Percentiles rank a stretch among this genome's conserved stretches.
phyloP scores from a whole-genome alignment of 2,797 vertebrate genomes.

The Pterois miles region DNA sequence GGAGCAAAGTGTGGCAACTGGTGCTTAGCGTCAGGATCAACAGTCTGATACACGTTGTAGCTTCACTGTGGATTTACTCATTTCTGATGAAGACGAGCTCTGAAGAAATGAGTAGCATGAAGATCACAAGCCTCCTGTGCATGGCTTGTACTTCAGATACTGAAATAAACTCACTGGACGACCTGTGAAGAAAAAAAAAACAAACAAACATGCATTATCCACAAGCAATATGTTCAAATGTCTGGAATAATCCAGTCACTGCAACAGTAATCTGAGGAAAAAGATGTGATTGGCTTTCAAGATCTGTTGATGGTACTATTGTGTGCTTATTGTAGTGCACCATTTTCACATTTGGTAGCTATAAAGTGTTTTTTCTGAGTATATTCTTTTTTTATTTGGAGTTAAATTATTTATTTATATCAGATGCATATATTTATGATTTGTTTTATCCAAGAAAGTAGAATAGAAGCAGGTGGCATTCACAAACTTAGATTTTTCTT shows the following conservation, averaged over 20 bases:
- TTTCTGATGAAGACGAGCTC: constrained; percentile 68
- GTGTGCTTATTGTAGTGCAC: constrained; percentile 45
- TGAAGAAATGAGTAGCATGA: constrained; percentile 58
- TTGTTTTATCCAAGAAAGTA: constrained; percentile 45
- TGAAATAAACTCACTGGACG: constrained; percentile 22
- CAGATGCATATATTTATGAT: constrained; percentile 54
- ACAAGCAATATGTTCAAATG: constrained; percentile 34
- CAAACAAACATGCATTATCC: constrained; percentile 6
- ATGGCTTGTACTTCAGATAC: constrained; percentile 15
- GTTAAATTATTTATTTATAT: constrained; percentile 69
- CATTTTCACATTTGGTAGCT: constrained; percentile 38
- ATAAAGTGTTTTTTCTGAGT: constrained; percentile 18
- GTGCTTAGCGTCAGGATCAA: neutral
- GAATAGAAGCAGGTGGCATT: neutral
- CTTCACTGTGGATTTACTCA: constrained; percentile 28
- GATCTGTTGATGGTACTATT: constrained; percentile 37
- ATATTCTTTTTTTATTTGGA: constrained; percentile 6
- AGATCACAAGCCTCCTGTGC: constrained; percentile 24
- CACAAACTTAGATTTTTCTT: neutral
- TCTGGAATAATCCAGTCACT: constrained; percentile 22
- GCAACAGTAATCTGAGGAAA: constrained; percentile 1
- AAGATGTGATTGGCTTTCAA: neutral
- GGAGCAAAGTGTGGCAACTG: neutral
- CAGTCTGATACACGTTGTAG: constrained; percentile 12
- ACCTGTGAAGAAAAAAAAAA: constrained; percentile 14